Evolutionary conservation across 2,888 invertebrate genomes (phyloP), one percentile per base, ranked within the genome.

Genomic region (Eupithecia insigniata): DNA sequence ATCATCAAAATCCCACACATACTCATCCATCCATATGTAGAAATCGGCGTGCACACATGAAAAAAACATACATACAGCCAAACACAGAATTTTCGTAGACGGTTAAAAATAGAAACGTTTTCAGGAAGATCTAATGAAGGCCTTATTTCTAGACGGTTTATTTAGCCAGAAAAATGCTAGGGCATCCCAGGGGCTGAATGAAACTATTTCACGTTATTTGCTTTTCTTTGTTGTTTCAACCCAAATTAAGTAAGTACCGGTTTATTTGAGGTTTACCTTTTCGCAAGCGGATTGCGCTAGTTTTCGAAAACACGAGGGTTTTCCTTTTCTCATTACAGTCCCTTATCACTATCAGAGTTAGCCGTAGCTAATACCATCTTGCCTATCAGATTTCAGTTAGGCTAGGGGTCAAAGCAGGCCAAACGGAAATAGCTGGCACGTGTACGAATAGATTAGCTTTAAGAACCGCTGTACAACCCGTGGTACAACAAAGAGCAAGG

Each of bases 201-300:
- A 60, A 60, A 30, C 30, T 60, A 60, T 60, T 60, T 30, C 8
- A 60, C 1, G 55, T 55, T 26, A 26, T 26, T 30, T 60, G 8
- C 60, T 60, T 60, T 30, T 60, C 60, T 60, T 30, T 30, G 60
- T 60, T 60, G 60, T 30, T 60, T 30, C 30, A 30, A 60, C 60
- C 60, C 60, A 60, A 58, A 60, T 60, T 18, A 60, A 30, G 28
- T 3, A 51, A 1, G n/a, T 22, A 28, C 28, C 34, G 28, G 61
- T 62, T 62, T 34, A 32, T 62, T 62, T 62, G n/a, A 30, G 18
- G 30, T 30, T 28, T 60, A 30, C 30, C 60, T 10, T 34, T 62
- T 34, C 22, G 34, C 32, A 61, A 32, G 61, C n/a, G 61, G 32
- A 61, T 61, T 61, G 61, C n/a, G 18, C 3, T 32, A 62, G 60